Conservation (phyloP, 2,113 vertebrate genomes). For the Hassar affinis region DNA sequence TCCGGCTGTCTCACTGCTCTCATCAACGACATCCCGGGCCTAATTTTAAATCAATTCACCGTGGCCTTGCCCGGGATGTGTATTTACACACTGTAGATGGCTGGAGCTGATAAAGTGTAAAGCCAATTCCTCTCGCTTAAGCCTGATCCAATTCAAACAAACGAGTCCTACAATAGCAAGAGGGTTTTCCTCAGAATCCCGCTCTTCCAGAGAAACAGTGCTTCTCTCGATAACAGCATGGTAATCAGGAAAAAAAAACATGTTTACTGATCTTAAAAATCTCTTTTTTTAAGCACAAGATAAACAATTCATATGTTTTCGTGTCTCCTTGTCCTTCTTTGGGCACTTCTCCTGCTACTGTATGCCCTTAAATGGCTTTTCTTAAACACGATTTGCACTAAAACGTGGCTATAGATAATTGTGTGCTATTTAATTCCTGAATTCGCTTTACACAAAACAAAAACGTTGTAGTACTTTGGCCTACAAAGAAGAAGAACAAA, state of each 20-base stretch:
- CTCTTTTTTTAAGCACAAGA: background rate
- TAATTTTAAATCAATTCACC: constrained; percentile 36
- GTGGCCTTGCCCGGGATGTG: background rate
- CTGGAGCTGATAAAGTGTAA: constrained; percentile 33
- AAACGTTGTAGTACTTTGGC: background rate
- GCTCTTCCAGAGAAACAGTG: background rate
- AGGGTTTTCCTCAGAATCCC: constrained; percentile 15
- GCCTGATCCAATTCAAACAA: background rate
- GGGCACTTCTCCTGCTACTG: background rate
- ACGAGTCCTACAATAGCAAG: background rate
- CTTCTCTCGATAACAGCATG: background rate
- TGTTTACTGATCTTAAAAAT: background rate
- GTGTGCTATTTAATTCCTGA: background rate
- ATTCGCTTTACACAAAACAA: background rate
- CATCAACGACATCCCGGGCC: constrained; percentile 6
- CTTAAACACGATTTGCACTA: background rate
- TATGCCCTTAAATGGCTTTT: background rate
- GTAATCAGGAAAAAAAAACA: background rate
- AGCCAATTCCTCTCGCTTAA: background rate
- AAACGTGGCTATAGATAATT: background rate
- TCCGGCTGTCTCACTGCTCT: constrained; percentile 18
- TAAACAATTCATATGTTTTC: background rate
- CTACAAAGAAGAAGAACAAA: background rate
- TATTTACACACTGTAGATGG: constrained; percentile 39
- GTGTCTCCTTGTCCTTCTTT: background rate